Percentiles rank a stretch among this genome's conserved stretches.
Conservation (phyloP, 2,113 vertebrate genomes). For the Recurvirostra avosetta region DNA sequence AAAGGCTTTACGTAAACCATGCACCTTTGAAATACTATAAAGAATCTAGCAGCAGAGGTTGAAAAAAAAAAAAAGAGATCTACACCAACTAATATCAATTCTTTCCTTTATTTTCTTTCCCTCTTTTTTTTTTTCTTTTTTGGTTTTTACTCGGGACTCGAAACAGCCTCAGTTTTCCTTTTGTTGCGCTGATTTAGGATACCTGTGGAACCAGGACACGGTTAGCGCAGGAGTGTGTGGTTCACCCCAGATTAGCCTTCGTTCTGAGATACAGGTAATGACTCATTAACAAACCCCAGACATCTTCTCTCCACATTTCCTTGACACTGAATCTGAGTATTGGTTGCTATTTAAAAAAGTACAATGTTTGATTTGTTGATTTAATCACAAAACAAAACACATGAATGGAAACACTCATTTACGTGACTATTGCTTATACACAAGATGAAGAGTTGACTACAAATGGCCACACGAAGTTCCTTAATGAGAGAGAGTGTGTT, state of each 20-base stretch:
- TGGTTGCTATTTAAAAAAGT: conserved; percentile 80
- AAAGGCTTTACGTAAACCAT: not conserved
- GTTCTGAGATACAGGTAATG: not conserved
- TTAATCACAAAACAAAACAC: conserved; percentile 76
- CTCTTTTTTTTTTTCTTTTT: not conserved
- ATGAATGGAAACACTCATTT: conserved; percentile 80
- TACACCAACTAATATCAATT: conserved; percentile 11
- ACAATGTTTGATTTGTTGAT: conserved; percentile 76
- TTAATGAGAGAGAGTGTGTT: conserved; percentile 34
- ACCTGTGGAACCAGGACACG: not conserved
- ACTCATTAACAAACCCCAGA: not conserved
- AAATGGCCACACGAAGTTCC: not conserved
- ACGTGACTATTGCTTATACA: conserved; percentile 66
- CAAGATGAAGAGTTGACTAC: conserved; percentile 60
- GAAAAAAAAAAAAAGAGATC: not conserved
- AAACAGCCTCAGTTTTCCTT: conserved; percentile 11
- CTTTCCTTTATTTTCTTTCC: conserved; percentile 53
- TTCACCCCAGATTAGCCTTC: not conserved
- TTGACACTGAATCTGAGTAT: conserved; percentile 75
- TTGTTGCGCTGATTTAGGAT: not conserved
- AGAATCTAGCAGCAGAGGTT: not conserved
- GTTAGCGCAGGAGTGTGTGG: not conserved
- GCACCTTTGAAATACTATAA: not conserved
- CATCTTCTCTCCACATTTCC: not conserved
- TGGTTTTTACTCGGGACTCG: not conserved